Evolutionary conservation across 2,797 vertebrate species (phyloP).

Genomic region (Acipenser transmontanus): DNA sequence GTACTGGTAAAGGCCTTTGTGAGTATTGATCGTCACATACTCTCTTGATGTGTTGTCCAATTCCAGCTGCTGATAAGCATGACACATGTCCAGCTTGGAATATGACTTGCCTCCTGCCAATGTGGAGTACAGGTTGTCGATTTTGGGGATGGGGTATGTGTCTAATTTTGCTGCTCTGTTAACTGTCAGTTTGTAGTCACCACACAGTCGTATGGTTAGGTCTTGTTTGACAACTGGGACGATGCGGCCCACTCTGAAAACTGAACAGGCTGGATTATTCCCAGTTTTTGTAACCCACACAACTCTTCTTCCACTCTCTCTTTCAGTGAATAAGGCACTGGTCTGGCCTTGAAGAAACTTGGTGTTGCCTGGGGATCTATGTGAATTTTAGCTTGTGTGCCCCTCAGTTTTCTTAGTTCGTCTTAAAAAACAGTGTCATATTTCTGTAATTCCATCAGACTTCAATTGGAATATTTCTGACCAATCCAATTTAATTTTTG

Average conservation of each 20-base stretch:
- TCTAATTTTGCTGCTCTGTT: not conserved
- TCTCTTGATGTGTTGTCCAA: not conserved
- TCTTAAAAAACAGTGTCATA: not conserved
- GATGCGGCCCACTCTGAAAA: not conserved
- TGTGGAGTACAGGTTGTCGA: not conserved
- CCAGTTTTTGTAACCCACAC: not conserved
- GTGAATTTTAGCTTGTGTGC: not conserved
- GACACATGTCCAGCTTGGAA: not conserved
- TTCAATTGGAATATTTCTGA: not conserved
- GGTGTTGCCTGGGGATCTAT: not conserved
- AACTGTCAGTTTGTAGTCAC: conserved; percentile 4
- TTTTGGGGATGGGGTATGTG: not conserved
- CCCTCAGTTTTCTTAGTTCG: not conserved
- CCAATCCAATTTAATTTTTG: not conserved
- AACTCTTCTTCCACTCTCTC: not conserved
- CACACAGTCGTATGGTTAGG: not conserved
- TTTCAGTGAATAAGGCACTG: not conserved
- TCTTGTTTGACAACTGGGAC: not conserved
- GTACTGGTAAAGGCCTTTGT: not conserved
- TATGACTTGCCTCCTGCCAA: not conserved
- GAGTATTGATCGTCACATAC: not conserved
- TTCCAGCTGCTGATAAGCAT: conserved; percentile 3
- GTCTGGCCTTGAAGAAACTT: not conserved
- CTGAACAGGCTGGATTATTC: not conserved
- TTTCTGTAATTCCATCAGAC: not conserved